Percentiles rank a stretch among this genome's conserved stretches.
These are phyloP conservation scores for Cremastinae sp. DNA, from an alignment of 2,888 invertebrate species.

Conservation along the genomic window DNA sequence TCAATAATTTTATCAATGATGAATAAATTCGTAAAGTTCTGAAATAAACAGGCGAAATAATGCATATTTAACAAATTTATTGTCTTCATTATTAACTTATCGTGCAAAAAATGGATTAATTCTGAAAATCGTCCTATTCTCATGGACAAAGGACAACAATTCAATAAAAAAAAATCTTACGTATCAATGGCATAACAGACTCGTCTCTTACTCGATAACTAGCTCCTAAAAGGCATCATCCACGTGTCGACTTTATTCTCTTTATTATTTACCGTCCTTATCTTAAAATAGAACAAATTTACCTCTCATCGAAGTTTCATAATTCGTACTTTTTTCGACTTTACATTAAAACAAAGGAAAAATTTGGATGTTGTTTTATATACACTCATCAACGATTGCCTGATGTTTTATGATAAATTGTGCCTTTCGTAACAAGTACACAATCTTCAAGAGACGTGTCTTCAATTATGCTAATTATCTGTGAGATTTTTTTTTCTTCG, in stretches of 20 bases:
- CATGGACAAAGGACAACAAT: conserved; percentile 41
- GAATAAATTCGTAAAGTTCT: too few relatives aligned
- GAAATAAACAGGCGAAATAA: background rate
- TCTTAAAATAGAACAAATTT: background rate
- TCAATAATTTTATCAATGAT: too few relatives aligned
- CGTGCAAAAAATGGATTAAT: conserved; percentile 15
- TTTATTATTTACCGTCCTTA: conserved; percentile 9
- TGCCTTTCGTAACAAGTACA: conserved; percentile 41
- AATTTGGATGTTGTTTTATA: conserved; percentile 34
- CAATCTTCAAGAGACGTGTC: conserved; percentile 4
- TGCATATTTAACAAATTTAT: conserved; percentile 40
- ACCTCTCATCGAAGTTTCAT: conserved; percentile 14
- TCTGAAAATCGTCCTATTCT: conserved; percentile 14
- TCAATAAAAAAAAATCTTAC: conserved; percentile 46
- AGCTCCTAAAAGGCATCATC: conserved; percentile 15
- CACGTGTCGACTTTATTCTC: conserved; percentile 15
- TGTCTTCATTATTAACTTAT: conserved; percentile 29
- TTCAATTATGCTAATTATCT: conserved; percentile 18
- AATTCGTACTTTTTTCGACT: conserved; percentile 31
- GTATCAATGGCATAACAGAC: conserved; percentile 28
- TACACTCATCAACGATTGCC: conserved; percentile 41
- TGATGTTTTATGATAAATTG: conserved; percentile 46
- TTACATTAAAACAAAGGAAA: conserved; percentile 42
- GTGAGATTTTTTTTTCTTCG: conserved; percentile 26
- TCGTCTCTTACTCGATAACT: conserved; percentile 24